A percentile compares a stretch with the other conserved stretches of the same genome.
These are phyloP conservation scores for Mergus octosetaceus DNA, from an alignment of 2,797 vertebrate species.

Conservation along the genomic window DNA sequence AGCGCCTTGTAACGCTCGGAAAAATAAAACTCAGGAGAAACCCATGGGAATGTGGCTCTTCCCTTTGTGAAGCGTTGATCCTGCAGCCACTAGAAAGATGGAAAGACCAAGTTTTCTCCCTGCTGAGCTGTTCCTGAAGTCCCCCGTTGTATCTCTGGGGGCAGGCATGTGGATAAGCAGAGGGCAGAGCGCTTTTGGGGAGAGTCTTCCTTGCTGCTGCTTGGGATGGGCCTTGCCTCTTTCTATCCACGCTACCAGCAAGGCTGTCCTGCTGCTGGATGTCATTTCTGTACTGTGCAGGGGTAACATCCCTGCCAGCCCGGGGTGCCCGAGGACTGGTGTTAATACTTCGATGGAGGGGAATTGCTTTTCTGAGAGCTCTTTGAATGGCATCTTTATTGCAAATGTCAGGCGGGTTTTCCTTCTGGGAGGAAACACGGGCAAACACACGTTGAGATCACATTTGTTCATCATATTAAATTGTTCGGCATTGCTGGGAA, in stretches of 20 bases:
- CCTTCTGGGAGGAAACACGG: neutral
- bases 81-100: rapidly evolving
- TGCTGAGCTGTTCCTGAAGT: neutral
- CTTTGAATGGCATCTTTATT: neutral
- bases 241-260: neutral
- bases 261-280: neutral
- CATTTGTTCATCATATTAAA: neutral
- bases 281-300: too few relatives aligned
- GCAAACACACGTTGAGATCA: rapidly evolving
- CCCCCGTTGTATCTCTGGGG: neutral
- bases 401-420: neutral
- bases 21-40: neutral
- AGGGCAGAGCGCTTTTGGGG: neutral
- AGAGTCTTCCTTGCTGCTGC: neutral
- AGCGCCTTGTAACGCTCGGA: rapidly evolving
- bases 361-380: neutral
- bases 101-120: neutral
- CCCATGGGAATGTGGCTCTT: rapidly evolving
- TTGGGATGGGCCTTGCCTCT: neutral
- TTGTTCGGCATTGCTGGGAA: neutral
- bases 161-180: neutral
- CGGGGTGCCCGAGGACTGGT: rapidly evolving
- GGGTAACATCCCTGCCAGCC: neutral
- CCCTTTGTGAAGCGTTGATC: neutral
- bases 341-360: neutral